A percentile compares a stretch with the other conserved stretches of the same genome.
These are phyloP conservation scores for Zaprionus lineosus DNA, from an alignment of 2,888 invertebrate species.

Conservation along the genomic window DNA sequence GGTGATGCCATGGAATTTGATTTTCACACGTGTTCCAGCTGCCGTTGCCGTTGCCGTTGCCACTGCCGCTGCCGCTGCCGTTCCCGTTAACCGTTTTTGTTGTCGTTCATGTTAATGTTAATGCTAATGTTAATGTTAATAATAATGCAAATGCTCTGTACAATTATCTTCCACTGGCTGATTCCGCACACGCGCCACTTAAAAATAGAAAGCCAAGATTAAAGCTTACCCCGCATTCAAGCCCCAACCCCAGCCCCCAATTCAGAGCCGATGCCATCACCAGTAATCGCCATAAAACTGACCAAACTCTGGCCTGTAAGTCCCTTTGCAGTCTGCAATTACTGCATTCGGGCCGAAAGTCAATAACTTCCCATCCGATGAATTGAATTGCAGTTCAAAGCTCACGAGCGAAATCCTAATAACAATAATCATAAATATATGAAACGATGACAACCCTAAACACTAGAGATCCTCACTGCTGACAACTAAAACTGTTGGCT, in stretches of 20 bases:
- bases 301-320: no score
- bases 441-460: slow-evolving; percentile 64
- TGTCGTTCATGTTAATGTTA: slow-evolving; percentile 69
- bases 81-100: slow-evolving; percentile 36
- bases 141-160: slow-evolving; percentile 71
- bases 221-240: no score
- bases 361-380: slow-evolving; percentile 35
- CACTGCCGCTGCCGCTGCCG: not conserved
- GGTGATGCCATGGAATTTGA: slow-evolving; percentile 81
- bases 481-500: slow-evolving; percentile 53
- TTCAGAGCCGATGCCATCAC: no score
- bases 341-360: slow-evolving; percentile 25
- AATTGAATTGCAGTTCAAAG: slow-evolving; percentile 46
- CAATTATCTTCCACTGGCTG: slow-evolving; percentile 73
- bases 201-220: slow-evolving; percentile 57
- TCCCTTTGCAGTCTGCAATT: no score
- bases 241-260: no score
- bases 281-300: no score
- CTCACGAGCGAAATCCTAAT: slow-evolving; percentile 55
- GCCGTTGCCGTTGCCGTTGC: slow-evolving; percentile 19
- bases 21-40: slow-evolving; percentile 77
- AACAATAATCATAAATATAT: slow-evolving; percentile 64
- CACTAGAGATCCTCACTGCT: slow-evolving; percentile 39
- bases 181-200: slow-evolving; percentile 63
- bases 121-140: slow-evolving; percentile 67